Evolutionary conservation across 2,113 vertebrate species (phyloP).

Genomic region (Synchiropus splendidus): DNA sequence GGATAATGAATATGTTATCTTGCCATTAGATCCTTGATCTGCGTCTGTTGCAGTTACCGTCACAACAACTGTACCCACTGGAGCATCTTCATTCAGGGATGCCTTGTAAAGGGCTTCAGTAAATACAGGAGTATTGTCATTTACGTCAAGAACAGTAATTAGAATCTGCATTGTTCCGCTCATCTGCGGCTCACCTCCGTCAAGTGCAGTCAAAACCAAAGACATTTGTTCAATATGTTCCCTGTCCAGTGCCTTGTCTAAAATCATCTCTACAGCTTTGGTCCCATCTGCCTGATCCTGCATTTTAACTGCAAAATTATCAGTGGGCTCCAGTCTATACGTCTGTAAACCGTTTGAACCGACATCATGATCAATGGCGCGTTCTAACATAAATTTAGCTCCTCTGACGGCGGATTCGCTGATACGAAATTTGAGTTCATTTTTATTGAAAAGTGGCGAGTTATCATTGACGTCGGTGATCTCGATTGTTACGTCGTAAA

Average conservation of each 20-base stretch:
- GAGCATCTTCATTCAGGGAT: conserved; percentile 60
- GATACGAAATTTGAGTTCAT: background rate
- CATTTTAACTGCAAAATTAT: conserved; percentile 61
- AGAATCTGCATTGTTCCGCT: conserved; percentile 62
- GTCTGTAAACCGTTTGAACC: conserved; percentile 35
- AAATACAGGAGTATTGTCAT: conserved; percentile 58
- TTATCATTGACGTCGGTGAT: conserved; percentile 56
- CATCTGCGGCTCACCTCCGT: conserved; percentile 65
- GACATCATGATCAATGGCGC: background rate
- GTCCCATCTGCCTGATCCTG: conserved; percentile 49
- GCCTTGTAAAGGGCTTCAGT: conserved; percentile 58
- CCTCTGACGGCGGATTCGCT: background rate
- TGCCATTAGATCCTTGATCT: conserved; percentile 56
- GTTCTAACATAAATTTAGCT: background rate
- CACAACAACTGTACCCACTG: conserved; percentile 52
- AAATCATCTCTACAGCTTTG: conserved; percentile 66
- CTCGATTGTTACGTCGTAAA: conserved; percentile 32
- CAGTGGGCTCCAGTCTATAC: conserved; percentile 7
- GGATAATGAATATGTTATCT: conserved; percentile 36
- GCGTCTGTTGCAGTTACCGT: conserved; percentile 64
- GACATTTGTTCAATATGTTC: conserved; percentile 51
- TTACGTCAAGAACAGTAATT: conserved; percentile 47
- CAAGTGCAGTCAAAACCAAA: conserved; percentile 60
- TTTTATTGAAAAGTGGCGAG: background rate
- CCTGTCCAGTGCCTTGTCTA: conserved; percentile 63